Evolutionary conservation across 2,888 invertebrate species (phyloP).

Genomic region (Nomada fabriciana): DNA sequence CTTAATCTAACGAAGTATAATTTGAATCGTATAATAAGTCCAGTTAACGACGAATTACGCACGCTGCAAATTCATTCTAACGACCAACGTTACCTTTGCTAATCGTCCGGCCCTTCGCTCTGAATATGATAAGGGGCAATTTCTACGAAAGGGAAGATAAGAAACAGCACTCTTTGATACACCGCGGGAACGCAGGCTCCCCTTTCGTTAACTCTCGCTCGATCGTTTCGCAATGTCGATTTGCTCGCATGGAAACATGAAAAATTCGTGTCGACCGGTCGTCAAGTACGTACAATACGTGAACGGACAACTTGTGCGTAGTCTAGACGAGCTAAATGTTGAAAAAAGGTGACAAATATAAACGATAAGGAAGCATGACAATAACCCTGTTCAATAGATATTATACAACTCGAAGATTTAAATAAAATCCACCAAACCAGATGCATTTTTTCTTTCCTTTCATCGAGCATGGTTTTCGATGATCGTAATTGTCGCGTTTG

Average conservation of each 20-base stretch:
- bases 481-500: conserved; percentile 51
- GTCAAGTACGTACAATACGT: conserved; percentile 5
- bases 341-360: background rate
- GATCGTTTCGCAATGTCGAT: conserved; percentile 34
- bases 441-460: background rate
- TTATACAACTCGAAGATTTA: background rate
- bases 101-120: no score
- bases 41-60: no score
- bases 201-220: conserved; percentile 21
- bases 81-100: no score
- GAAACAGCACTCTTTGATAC: background rate
- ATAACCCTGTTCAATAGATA: conserved; percentile 7
- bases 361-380: conserved; percentile 14
- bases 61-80: no score
- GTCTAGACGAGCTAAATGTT: conserved; percentile 4
- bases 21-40: no score
- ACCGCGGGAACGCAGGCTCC: conserved; percentile 1
- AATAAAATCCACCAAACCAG: background rate
- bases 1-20: no score
- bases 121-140: background rate
- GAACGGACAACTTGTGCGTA: conserved; percentile 44
- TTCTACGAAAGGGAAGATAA: conserved; percentile 27
- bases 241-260: background rate
- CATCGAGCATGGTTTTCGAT: conserved; percentile 57
- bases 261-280: conserved; percentile 13